Conservation (phyloP, 2,797 vertebrate genomes). For the Okamejei kenojei region DNA sequence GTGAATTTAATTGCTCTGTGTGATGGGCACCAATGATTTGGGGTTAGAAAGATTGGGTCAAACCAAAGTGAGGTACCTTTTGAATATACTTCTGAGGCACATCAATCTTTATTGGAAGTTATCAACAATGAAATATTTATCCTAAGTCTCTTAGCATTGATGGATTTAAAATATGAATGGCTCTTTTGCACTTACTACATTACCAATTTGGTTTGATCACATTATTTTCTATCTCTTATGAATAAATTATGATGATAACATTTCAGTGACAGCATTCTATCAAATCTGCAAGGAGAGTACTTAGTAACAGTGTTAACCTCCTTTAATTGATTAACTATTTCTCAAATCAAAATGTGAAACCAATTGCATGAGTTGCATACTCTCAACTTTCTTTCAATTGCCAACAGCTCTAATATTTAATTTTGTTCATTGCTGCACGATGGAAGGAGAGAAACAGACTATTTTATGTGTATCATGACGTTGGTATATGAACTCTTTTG, state of each 20-base stretch:
- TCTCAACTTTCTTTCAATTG: conserved; percentile 1
- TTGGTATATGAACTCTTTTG: neutral
- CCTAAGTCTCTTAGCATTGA: neutral
- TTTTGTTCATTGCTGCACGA: neutral
- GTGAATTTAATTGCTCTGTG: no score
- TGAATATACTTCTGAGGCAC: neutral
- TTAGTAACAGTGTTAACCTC: neutral
- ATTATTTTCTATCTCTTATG: neutral
- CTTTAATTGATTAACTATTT: neutral
- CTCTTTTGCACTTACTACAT: neutral
- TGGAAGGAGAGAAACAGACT: neutral
- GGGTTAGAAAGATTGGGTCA: neutral
- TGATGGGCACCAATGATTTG: neutral
- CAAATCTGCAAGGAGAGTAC: neutral
- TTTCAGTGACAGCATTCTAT: neutral
- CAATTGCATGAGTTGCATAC: neutral
- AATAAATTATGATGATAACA: neutral
- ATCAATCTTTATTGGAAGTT: neutral
- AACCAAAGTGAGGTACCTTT: neutral
- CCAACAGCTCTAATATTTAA: neutral
- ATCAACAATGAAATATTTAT: neutral
- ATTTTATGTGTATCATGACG: neutral
- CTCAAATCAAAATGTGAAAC: neutral
- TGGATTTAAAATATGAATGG: neutral
- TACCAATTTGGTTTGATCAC: neutral